Evolutionary conservation across 1,140 invertebrate genomes (phyloP).

Genomic region (Cherax quadricarinatus): DNA sequence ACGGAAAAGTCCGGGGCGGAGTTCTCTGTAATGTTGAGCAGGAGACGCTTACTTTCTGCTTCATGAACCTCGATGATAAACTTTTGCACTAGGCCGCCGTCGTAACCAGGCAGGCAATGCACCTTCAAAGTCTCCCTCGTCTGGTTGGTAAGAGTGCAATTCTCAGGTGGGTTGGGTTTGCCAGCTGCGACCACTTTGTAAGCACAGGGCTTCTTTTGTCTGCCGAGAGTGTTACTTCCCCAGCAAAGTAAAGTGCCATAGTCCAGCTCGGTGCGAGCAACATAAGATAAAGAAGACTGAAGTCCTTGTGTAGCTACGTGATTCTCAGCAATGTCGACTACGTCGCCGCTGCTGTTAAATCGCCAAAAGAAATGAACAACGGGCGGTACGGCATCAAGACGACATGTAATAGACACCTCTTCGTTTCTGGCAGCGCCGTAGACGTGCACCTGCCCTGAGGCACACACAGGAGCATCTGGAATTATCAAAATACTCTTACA

Average conservation of each 20-base stretch:
- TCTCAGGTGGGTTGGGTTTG: constrained; percentile 89
- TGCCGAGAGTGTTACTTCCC: constrained; percentile 75
- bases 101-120: constrained; percentile 88
- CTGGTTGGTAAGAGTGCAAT: constrained; percentile 90
- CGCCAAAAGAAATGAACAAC: constrained; percentile 84
- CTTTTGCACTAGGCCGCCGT: constrained; percentile 88
- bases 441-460: background rate
- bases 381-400: constrained; percentile 89
- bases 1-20: constrained; percentile 82
- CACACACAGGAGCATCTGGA: constrained; percentile 51
- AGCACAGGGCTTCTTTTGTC: constrained; percentile 75
- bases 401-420: constrained; percentile 85
- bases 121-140: constrained; percentile 89
- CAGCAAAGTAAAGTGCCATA: constrained; percentile 76
- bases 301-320: constrained; percentile 33
- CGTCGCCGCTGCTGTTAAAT: constrained; percentile 80
- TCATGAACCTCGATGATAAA: constrained; percentile 87
- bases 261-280: constrained; percentile 74
- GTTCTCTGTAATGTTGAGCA: constrained; percentile 50
- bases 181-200: constrained; percentile 80
- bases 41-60: background rate
- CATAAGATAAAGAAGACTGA: constrained; percentile 73
- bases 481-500: too few relatives aligned
- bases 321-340: constrained; percentile 73
- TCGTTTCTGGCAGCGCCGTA: constrained; percentile 86